A percentile compares a stretch with the other conserved stretches of the same genome.
Evolutionary conservation across 35 echinoderm and acorn worm genomes (phyloP).

Genomic region (Ophiothrix spiculata): DNA sequence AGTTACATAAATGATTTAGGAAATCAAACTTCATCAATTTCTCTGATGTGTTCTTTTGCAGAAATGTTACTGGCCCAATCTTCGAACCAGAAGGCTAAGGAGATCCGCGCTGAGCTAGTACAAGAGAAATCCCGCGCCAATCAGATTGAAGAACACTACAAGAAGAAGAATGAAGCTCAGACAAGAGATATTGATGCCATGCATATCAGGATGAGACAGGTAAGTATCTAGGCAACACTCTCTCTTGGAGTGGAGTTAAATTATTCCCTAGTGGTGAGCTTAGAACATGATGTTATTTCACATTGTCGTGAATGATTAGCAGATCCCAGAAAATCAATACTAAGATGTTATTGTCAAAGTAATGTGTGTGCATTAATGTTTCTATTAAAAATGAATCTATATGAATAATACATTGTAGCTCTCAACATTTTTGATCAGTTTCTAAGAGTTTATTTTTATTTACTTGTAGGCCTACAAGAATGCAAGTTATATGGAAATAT

Average conservation of each 20-base stretch:
- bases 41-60: no score
- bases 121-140: constrained; percentile 58
- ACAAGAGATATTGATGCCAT: constrained; percentile 72
- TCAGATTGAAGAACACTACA: constrained; percentile 63
- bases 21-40: no score
- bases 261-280: neutral
- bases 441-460: no score
- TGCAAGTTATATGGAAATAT: no score
- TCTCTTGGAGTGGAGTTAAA: neutral
- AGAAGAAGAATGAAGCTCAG: constrained; percentile 63
- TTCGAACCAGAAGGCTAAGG: constrained; percentile 82
- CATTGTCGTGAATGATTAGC: neutral
- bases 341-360: no score
- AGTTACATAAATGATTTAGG: no score
- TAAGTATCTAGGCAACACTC: neutral
- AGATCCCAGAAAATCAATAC: no score
- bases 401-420: no score
- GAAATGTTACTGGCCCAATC: constrained; percentile 86
- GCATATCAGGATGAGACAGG: constrained; percentile 86
- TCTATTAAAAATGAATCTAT: no score
- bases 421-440: no score
- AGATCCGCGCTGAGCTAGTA: constrained; percentile 68
- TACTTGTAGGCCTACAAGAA: no score
- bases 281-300: neutral
- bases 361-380: no score